Evolutionary conservation across 2,113 vertebrate genomes (phyloP).

Genomic region (Amblyopsis rosae): DNA sequence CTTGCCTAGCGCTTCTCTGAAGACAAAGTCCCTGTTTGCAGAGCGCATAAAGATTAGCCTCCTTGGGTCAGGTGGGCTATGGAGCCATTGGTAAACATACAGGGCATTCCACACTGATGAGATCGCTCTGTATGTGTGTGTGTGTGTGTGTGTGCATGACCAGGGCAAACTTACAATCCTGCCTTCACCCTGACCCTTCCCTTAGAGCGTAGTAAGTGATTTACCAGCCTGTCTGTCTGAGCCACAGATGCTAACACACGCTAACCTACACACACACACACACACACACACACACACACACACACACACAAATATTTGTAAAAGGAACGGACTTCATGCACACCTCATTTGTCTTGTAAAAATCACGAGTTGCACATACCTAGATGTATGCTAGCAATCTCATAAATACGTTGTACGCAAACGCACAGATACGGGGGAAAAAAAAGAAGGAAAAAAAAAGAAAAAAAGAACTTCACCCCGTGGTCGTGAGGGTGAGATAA

Average conservation of each 20-base stretch:
- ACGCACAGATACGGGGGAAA: too few species aligned
- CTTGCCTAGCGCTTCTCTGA: slow-evolving; percentile 43
- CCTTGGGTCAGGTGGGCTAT: slow-evolving; percentile 78
- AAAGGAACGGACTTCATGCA: slow-evolving; percentile 69
- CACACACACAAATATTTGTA: slow-evolving; percentile 70
- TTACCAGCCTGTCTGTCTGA: slow-evolving; percentile 76
- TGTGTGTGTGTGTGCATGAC: slow-evolving; percentile 61
- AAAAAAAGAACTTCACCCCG: slow-evolving; percentile 29
- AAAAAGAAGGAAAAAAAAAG: too few species aligned
- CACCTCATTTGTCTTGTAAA: slow-evolving; percentile 72
- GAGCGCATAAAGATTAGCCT: slow-evolving; percentile 81
- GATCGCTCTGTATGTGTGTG: slow-evolving; percentile 52
- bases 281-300: slow-evolving; percentile 15
- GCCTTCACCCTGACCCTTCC: slow-evolving; percentile 70
- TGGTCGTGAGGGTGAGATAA: slow-evolving; percentile 60
- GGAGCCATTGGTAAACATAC: slow-evolving; percentile 79
- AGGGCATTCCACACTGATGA: slow-evolving; percentile 77
- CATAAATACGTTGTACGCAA: neutral
- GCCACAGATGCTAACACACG: slow-evolving; percentile 56
- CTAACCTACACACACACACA: slow-evolving; percentile 6
- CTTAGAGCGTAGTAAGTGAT: slow-evolving; percentile 77
- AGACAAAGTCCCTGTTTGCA: slow-evolving; percentile 83
- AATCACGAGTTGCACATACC: slow-evolving; percentile 66
- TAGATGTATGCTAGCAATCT: slow-evolving; percentile 43
- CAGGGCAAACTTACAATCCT: slow-evolving; percentile 78